Percentiles rank a stretch among this genome's conserved stretches.
Conservation (phyloP, 2,797 vertebrate genomes). For the Fundulus diaphanus region DNA sequence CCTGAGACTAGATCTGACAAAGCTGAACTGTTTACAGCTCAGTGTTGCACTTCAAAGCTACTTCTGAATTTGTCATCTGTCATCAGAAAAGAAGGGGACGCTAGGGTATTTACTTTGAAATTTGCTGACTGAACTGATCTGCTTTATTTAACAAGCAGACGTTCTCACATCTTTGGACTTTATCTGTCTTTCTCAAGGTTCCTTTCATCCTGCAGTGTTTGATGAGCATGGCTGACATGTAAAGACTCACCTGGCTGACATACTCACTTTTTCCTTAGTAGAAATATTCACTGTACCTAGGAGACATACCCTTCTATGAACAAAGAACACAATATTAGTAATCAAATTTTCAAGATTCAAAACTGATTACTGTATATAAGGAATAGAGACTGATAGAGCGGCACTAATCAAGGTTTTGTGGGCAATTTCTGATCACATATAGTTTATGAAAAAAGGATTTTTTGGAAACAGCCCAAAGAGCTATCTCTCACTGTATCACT, state of each 20-base stretch:
- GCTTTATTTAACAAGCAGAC: slow-evolving; percentile 38
- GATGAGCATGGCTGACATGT: background rate
- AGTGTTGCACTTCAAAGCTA: slow-evolving; percentile 50
- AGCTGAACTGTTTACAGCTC: slow-evolving; percentile 43
- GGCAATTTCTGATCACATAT: too few species aligned
- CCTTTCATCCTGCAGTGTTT: slow-evolving; percentile 15
- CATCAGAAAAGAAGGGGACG: slow-evolving; percentile 50
- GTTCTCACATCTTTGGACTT: slow-evolving; percentile 14
- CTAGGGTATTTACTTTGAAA: slow-evolving; percentile 48
- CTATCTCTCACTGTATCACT: too few species aligned
- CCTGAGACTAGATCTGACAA: slow-evolving; percentile 50
- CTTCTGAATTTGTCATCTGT: slow-evolving; percentile 45
- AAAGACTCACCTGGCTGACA: too few species aligned
- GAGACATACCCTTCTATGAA: too few species aligned
- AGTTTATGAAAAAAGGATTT: too few species aligned
- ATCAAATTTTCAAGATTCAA: too few species aligned
- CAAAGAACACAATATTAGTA: too few species aligned
- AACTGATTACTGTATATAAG: too few species aligned
- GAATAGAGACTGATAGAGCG: too few species aligned
- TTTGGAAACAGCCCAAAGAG: too few species aligned
- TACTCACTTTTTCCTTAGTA: background rate
- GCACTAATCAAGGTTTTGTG: too few species aligned
- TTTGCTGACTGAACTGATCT: slow-evolving; percentile 48
- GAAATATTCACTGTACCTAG: background rate
- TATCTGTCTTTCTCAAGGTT: background rate